Evolutionary conservation across 2,888 invertebrate species (phyloP).

Genomic region (Drosophila antonietae): DNA sequence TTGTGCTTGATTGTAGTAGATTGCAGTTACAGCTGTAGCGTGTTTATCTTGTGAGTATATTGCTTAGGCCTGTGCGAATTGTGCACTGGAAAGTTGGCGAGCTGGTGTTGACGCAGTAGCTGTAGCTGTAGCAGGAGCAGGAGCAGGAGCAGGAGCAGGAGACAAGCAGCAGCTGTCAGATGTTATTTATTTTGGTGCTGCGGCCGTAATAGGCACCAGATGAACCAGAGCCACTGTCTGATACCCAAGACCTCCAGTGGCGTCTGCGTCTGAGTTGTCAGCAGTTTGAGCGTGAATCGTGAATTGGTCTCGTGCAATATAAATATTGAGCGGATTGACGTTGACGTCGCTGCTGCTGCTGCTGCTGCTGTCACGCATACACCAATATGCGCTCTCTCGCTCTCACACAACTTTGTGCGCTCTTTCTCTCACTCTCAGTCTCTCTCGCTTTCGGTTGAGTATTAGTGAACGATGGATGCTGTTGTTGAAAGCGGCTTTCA

Average conservation of each 20-base stretch:
- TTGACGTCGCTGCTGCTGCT: constrained; percentile 46
- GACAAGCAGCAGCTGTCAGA: constrained; percentile 71
- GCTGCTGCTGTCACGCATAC: constrained; percentile 20
- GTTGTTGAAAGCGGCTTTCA: constrained; percentile 77
- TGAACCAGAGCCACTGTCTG: constrained; percentile 57
- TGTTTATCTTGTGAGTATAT: constrained; percentile 45
- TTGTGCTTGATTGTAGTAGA: constrained; percentile 48
- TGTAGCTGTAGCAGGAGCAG: constrained; percentile 7
- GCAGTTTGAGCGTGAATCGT: constrained; percentile 41
- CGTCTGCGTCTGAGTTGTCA: constrained; percentile 53
- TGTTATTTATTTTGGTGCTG: constrained; percentile 76
- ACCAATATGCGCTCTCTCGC: constrained; percentile 5
- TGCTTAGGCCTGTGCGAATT: constrained; percentile 38
- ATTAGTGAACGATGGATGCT: constrained; percentile 35
- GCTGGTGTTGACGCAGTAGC: constrained; percentile 5
- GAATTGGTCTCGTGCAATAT: constrained; percentile 61
- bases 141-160: constrained; percentile 10
- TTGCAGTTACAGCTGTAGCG: constrained; percentile 38
- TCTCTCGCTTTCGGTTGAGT: not conserved
- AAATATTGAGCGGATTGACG: constrained; percentile 74
- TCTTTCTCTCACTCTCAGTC: constrained; percentile 2
- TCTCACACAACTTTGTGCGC: constrained; percentile 8
- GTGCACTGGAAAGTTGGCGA: constrained; percentile 31
- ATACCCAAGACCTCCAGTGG: constrained; percentile 42
- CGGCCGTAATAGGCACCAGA: constrained; percentile 41